phyloP scores from a whole-genome alignment of 2,113 vertebrate genomes.

The Axis porcinus region DNA sequence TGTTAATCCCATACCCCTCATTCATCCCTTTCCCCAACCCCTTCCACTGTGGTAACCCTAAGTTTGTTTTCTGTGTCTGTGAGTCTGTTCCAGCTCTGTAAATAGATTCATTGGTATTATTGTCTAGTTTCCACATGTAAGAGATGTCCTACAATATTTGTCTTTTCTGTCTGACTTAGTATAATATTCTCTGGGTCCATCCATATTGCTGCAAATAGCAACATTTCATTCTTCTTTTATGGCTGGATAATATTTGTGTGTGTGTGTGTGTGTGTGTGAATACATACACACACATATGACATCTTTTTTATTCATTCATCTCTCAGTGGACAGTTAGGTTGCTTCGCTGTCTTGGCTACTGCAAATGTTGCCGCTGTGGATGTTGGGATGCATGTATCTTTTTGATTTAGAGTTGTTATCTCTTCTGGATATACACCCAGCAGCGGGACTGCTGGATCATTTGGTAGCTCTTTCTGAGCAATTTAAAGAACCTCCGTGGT shows the following conservation, averaged over 20 bases:
- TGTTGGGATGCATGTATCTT: background rate
- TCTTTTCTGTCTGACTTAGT: background rate
- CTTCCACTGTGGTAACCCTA: background rate
- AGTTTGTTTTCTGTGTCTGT: background rate
- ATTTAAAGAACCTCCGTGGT: background rate
- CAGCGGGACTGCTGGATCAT: too few relatives aligned
- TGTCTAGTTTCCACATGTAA: background rate
- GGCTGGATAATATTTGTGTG: background rate
- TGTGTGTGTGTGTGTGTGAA: background rate
- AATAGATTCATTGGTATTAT: too few relatives aligned
- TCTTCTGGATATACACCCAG: background rate
- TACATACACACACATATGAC: rapidly evolving
- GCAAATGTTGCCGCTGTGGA: too few relatives aligned
- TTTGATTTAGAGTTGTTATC: background rate
- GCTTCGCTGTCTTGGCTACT: background rate
- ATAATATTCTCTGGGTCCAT: background rate
- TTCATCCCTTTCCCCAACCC: background rate
- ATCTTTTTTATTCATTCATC: background rate
- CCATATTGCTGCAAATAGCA: background rate
- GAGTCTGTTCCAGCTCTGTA: too few relatives aligned
- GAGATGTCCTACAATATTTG: background rate
- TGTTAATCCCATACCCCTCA: background rate
- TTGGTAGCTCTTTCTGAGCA: rapidly evolving
- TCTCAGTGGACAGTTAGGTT: background rate
- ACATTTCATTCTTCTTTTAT: background rate